Percentiles rank a stretch among this genome's conserved stretches.
These are phyloP conservation scores for Aphis gossypii DNA, from an alignment of 1,140 invertebrate species.

Conservation along the genomic window DNA sequence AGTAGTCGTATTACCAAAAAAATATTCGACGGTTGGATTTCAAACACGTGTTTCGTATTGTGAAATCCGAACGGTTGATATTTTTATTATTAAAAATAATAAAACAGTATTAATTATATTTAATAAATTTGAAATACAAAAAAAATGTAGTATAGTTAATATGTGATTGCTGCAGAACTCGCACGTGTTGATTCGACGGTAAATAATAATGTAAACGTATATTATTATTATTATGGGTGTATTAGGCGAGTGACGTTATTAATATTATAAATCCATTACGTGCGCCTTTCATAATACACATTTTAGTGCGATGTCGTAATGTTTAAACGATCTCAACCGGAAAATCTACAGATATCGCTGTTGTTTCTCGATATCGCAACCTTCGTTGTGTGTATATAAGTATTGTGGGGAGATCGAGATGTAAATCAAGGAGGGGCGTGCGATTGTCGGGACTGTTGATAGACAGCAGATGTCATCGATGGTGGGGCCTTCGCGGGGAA, in stretches of 20 bases:
- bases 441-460: background rate
- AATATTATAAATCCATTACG: background rate
- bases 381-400: background rate
- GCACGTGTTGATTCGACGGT: background rate
- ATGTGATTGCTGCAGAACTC: background rate
- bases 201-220: background rate
- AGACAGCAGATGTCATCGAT: background rate
- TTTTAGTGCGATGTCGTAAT: background rate
- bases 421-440: background rate
- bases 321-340: background rate
- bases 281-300: background rate
- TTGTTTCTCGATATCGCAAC: background rate
- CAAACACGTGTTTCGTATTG: slow-evolving; percentile 7
- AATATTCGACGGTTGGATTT: background rate
- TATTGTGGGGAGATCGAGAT: background rate
- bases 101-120: background rate
- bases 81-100: background rate
- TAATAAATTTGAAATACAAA: background rate
- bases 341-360: background rate
- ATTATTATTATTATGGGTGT: background rate
- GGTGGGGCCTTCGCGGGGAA: background rate
- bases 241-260: background rate
- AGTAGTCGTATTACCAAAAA: background rate
- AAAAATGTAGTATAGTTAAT: background rate
- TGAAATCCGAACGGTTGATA: background rate